Evolutionary conservation across 2,888 invertebrate species (phyloP).

Genomic region (Nebria salina): DNA sequence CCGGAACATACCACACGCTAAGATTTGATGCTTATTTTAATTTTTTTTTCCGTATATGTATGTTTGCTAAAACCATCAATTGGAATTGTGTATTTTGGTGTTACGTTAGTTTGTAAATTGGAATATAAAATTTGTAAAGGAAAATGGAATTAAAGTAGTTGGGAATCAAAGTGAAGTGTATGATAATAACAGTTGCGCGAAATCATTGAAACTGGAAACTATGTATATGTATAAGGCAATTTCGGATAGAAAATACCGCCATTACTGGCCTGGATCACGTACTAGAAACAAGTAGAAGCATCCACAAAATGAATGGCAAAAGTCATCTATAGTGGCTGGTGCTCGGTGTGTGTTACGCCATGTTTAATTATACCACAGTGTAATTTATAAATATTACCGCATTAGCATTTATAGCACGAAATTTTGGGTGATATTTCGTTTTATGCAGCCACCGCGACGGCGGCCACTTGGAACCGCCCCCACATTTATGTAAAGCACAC

Average conservation of each 20-base stretch:
- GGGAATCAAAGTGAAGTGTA: background rate
- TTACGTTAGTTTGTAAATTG: background rate
- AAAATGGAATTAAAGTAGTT: background rate
- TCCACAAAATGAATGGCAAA: background rate
- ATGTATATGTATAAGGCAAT: background rate
- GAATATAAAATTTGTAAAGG: background rate
- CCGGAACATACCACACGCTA: background rate
- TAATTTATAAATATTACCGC: conserved; percentile 45
- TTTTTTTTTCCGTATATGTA: no score
- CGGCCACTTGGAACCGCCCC: background rate
- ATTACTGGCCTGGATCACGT: conserved; percentile 35
- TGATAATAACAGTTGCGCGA: background rate
- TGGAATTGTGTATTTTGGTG: no score
- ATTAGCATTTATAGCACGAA: conserved; percentile 45
- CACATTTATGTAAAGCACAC: background rate
- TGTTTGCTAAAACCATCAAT: no score
- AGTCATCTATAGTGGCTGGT: background rate
- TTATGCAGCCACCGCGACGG: conserved; percentile 6
- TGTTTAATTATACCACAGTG: conserved; percentile 44
- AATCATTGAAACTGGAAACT: background rate
- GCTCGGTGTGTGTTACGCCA: conserved; percentile 8
- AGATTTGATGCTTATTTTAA: background rate
- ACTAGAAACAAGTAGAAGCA: conserved; percentile 19
- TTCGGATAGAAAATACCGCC: conserved; percentile 22
- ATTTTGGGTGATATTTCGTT: conserved; percentile 40